Base-by-base conservation (phyloP, 2,797 vertebrate genomes). In the Percopsis omiscomaycus region DNA sequence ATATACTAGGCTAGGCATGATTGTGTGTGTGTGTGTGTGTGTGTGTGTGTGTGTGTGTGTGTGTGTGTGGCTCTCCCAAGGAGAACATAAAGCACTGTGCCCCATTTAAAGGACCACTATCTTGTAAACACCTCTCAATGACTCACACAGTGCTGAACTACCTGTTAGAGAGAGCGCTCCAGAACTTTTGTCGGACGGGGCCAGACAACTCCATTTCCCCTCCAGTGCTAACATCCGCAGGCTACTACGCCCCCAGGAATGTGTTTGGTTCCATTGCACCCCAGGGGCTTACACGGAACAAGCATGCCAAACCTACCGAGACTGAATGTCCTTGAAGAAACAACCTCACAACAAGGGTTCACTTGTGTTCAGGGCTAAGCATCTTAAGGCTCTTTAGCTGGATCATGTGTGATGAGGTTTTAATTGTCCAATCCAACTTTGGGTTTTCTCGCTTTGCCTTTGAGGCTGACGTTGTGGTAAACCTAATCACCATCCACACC, bases 201-300 rank as follows among this genome's bases (percentile, higher is more conserved):
- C 44, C 44, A 54, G 16, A 48, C 45, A 4, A 55, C 64, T 55
- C 29, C 44, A 50, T 55, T 61, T 52, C 50, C 58, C 64, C 49
- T 54, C 8, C 13, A 5, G 48, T 42, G 64, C 60, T 60, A 68
- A 53, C 75, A 51, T 78, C 66, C 64, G 29, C 64, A 60, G 59
- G 62, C 77, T 73, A n/a, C 71, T 64, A 73, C 42, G 59, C 22
- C 61, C 58, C 44, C 22, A 86, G 80, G 76, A 88, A 89, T 86
- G 83, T 86, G 69, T 79, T 76, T 3, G 2, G 57, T 58, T 77
- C 71, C 30, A 66, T 14, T 48, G 69, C 68, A 62, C 79, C 79
- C 87, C 14, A 66, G 78, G 78, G 84, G 80, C 66, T 64, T 76
- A 64, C 79, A 68, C 85, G 68, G 70, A 51, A 13, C 5, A 77